These are phyloP conservation scores for Vespertilio murinus DNA, from an alignment of 2,797 vertebrate species.

Conservation along the genomic window DNA sequence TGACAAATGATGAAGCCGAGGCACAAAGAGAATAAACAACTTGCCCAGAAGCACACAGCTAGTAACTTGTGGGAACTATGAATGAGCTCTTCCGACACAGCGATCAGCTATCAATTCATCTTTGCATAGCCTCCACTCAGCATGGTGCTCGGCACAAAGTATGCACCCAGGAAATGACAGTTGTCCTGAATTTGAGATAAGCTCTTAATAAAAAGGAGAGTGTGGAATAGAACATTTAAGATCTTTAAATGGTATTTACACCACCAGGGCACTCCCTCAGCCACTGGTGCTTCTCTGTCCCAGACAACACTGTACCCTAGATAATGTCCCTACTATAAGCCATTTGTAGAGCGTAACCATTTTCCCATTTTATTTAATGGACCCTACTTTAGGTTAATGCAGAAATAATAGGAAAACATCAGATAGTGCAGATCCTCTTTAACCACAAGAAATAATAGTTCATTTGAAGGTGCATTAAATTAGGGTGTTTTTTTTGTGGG, in stretches of 20 bases:
- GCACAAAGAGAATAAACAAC: slow-evolving; percentile 29
- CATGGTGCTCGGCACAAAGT: background rate
- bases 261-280: background rate
- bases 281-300: slow-evolving; percentile 15
- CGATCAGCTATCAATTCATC: background rate
- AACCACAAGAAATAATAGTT: slow-evolving; percentile 63
- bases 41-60: slow-evolving; percentile 13
- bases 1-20: slow-evolving; percentile 41
- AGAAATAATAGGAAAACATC: slow-evolving; percentile 60
- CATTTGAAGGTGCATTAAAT: slow-evolving; percentile 56
- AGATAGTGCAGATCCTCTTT: slow-evolving; percentile 35
- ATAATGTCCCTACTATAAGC: slow-evolving; percentile 25
- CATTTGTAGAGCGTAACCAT: slow-evolving; percentile 22
- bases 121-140: background rate
- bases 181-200: slow-evolving; percentile 10
- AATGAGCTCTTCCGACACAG: background rate
- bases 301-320: slow-evolving; percentile 16
- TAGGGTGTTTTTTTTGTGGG: background rate
- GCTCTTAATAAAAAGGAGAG: slow-evolving; percentile 28
- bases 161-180: background rate
- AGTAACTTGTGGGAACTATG: background rate
- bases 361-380: slow-evolving; percentile 65
- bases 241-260: slow-evolving; percentile 39
- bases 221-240: slow-evolving; percentile 38
- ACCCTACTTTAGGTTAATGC: slow-evolving; percentile 38